phyloP scores from a whole-genome alignment of 2,888 invertebrate species.

The Acrocyrtus sp. region DNA sequence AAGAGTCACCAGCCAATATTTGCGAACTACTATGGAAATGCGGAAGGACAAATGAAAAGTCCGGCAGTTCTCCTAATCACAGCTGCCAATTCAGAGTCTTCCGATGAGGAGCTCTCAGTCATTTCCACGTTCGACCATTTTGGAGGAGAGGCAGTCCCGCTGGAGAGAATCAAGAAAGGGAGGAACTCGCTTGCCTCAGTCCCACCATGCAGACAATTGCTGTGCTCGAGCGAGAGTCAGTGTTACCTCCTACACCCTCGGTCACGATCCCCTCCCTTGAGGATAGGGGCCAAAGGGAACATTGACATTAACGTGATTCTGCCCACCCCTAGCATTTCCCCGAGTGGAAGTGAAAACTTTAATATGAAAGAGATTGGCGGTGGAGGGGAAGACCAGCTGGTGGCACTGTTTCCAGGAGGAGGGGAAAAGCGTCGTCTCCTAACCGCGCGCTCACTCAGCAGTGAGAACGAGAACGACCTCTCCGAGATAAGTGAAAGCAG shows the following conservation, averaged over 20 bases:
- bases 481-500: slow-evolving; percentile 14
- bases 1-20: slow-evolving; percentile 35
- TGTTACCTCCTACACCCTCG: slow-evolving; percentile 20
- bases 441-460: slow-evolving; percentile 9
- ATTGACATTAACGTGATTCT: slow-evolving; percentile 72
- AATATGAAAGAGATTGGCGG: slow-evolving; percentile 10
- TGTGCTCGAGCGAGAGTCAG: neutral
- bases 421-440: slow-evolving; percentile 1
- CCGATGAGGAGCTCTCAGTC: slow-evolving; percentile 32
- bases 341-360: slow-evolving; percentile 75
- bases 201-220: slow-evolving; percentile 14
- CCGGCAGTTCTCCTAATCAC: slow-evolving; percentile 50
- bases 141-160: slow-evolving; percentile 12
- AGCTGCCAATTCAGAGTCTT: slow-evolving; percentile 51
- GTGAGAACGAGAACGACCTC: slow-evolving; percentile 24
- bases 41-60: slow-evolving; percentile 6
- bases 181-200: slow-evolving; percentile 6
- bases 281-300: slow-evolving; percentile 34
- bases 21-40: slow-evolving; percentile 13
- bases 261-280: slow-evolving; percentile 10
- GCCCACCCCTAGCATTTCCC: slow-evolving; percentile 85
- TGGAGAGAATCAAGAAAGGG: too few relatives aligned
- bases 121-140: neutral
- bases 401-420: neutral
- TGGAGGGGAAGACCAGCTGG: neutral